A percentile compares a stretch with the other conserved stretches of the same genome.
These are phyloP conservation scores for Erythrocebus patas DNA, from an alignment of 2,113 vertebrate species.

Conservation along the genomic window DNA sequence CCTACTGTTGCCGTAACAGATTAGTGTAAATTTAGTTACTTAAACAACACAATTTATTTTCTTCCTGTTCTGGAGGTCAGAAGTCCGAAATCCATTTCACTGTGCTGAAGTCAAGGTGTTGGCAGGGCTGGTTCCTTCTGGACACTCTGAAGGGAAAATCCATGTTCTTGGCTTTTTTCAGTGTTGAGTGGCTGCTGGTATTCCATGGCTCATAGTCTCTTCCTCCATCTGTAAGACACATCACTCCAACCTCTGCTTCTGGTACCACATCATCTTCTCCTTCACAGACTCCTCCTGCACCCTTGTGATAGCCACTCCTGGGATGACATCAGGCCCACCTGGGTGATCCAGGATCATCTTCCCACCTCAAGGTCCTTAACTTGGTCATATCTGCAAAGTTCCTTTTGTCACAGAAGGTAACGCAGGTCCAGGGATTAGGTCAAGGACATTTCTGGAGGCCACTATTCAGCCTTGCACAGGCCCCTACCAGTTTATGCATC, in stretches of 20 bases:
- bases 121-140: background rate
- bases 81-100: background rate
- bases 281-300: background rate
- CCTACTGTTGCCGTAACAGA: background rate
- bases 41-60: background rate
- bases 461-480: background rate
- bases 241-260: background rate
- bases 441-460: background rate
- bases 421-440: background rate
- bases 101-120: background rate
- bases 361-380: background rate
- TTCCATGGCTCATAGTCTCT: background rate
- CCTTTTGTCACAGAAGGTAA: background rate
- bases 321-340: background rate
- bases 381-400: background rate
- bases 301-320: background rate
- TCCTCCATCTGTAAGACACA: background rate
- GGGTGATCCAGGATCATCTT: background rate
- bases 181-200: background rate
- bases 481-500: background rate
- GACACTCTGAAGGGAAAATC: background rate
- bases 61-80: background rate
- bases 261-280: background rate
- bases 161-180: background rate
- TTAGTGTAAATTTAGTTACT: background rate